These are phyloP conservation scores for Ophioderma brevispina DNA, from an alignment of 35 echinoderm and acorn worm genomes.

Conservation along the genomic window DNA sequence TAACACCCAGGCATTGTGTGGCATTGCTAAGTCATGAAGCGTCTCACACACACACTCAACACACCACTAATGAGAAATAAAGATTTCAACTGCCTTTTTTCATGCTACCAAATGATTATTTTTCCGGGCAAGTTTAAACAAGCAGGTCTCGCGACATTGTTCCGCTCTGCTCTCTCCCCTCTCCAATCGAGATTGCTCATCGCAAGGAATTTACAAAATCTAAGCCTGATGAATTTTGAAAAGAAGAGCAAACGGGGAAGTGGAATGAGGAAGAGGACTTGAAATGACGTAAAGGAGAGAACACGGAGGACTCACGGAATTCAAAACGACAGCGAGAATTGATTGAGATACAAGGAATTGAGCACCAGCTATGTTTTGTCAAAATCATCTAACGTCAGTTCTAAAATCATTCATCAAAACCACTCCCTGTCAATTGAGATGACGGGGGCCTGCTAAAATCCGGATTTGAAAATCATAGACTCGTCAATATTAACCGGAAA, in stretches of 20 bases:
- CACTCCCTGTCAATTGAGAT: background rate
- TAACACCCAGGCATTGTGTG: background rate
- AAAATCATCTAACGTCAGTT: conserved; percentile 5
- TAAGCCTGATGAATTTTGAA: background rate
- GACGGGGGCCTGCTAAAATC: background rate
- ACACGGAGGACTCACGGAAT: background rate
- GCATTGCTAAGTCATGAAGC: background rate
- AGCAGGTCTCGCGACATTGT: background rate
- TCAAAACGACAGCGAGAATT: background rate
- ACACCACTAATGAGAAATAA: conserved; percentile 7
- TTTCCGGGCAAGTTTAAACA: conserved; percentile 4
- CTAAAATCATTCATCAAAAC: conserved; percentile 1
- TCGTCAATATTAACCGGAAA: background rate
- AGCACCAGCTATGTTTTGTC: background rate
- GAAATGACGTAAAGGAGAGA: background rate
- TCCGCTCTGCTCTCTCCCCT: background rate
- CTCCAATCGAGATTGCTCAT: background rate
- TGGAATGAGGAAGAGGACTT: background rate
- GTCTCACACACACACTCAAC: background rate
- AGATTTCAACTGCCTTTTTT: background rate
- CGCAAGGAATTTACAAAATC: background rate
- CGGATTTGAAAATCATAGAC: background rate
- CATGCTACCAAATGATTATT: background rate
- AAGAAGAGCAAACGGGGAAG: background rate
- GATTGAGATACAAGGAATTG: conserved; percentile 1